Base-by-base conservation (phyloP, 2,797 vertebrate genomes). In the Acanthurus lineatus region DNA sequence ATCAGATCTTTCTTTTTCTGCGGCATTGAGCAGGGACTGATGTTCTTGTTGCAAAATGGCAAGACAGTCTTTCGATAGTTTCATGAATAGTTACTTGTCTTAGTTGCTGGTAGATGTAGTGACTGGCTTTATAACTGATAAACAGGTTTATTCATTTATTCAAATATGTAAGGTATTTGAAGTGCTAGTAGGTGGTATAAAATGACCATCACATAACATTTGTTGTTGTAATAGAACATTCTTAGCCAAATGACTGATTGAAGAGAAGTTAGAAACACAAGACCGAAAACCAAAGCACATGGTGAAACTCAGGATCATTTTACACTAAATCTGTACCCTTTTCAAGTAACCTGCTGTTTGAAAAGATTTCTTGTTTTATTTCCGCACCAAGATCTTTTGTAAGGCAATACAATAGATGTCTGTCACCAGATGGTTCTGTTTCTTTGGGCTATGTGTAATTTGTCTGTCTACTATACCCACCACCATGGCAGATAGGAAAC, bases 341-440 rank as follows among this genome's bases (percentile, higher is more conserved):
- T 77, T 80, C n/a, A 64, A 52, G 56, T 62, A 9, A 73, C 74
- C 20, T 52, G 49, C 60, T 53, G 4, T 71, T 58, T 83, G 61
- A 83, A 84, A 54, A 28, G 65, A 64, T 53, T 48, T 84, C 84
- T 84, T 89, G 77, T 86, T 74, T 16, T 6, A 28, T 40, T 52
- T 48, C 53, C 56, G 53, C 48, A 12, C 1, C 22, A 5, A 52
- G 48, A 66, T 75, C n/a, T 73, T 48, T 72, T 42, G 8, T 9
- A 19, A 45, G n/a, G 16, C 44, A 69, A 48, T 44, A 80, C 82
- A 82, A 77, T 73, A 54, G 58, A 35, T 47, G 45, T 56, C 64
- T 79, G 40, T 72, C 69, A 73, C 44, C 35, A 72, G 22, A 77
- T 52, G 45, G 71, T 75, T 69, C 58, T 63, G 6, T 3, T 54